phyloP scores from a whole-genome alignment of 2,888 invertebrate genomes.

The Lamellibrachia satsuma region DNA sequence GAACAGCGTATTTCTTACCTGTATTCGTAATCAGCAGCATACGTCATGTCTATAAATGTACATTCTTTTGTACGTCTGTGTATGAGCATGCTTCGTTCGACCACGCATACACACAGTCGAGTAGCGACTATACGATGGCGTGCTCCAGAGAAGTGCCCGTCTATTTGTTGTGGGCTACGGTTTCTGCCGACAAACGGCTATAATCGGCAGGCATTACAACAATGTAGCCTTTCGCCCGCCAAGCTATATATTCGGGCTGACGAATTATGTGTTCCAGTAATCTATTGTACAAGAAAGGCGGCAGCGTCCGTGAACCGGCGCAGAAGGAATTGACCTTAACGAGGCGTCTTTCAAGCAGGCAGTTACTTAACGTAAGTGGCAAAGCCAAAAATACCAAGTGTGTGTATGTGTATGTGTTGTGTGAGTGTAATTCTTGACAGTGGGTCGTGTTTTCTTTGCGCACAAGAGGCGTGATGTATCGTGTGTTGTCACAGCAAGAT shows the following conservation, averaged over 20 bases:
- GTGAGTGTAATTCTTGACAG: neutral
- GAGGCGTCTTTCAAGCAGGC: neutral
- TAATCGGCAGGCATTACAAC: conserved; percentile 5
- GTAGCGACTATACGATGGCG: neutral
- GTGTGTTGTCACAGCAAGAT: neutral
- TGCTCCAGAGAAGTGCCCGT: neutral
- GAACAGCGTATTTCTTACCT: neutral
- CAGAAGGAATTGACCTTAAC: neutral
- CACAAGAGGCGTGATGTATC: neutral
- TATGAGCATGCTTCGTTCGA: neutral
- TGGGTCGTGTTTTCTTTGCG: neutral
- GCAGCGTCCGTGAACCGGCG: neutral
- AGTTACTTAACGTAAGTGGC: neutral
- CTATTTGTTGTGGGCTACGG: neutral
- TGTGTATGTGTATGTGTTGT: neutral
- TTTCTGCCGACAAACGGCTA: neutral
- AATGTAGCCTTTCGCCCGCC: neutral
- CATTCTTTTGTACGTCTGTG: neutral
- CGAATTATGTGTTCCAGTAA: conserved; percentile 9
- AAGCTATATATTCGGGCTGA: neutral
- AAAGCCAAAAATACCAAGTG: neutral
- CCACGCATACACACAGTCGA: neutral
- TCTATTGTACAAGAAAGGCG: neutral
- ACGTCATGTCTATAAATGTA: neutral
- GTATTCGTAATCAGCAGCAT: neutral